phyloP scores from a whole-genome alignment of 1,140 invertebrate species.

The Drosophila neocordata region DNA sequence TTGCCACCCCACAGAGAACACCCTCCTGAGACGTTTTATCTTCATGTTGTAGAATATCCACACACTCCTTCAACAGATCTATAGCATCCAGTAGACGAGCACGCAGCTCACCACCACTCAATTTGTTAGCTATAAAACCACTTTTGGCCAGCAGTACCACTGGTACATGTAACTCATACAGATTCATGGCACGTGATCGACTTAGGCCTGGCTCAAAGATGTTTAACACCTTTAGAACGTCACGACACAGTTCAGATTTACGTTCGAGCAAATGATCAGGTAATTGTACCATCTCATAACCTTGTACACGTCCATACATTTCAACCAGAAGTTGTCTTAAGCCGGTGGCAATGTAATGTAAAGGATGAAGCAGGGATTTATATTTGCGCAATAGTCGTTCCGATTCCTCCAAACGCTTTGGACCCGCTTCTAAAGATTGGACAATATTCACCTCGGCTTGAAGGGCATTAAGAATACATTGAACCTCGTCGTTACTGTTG shows the following conservation, averaged over 20 bases:
- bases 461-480: slow-evolving; percentile 85
- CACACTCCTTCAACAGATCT: slow-evolving; percentile 85
- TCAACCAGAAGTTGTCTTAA: slow-evolving; percentile 88
- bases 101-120: slow-evolving; percentile 86
- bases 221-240: slow-evolving; percentile 87
- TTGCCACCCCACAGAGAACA: slow-evolving; percentile 86
- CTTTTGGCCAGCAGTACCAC: slow-evolving; percentile 87
- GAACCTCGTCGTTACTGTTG: slow-evolving; percentile 85
- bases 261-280: slow-evolving; percentile 88
- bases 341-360: slow-evolving; percentile 87
- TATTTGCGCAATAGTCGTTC: slow-evolving; percentile 86
- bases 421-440: slow-evolving; percentile 82
- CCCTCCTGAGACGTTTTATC: slow-evolving; percentile 88
- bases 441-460: slow-evolving; percentile 85
- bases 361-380: slow-evolving; percentile 87
- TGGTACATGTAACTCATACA: slow-evolving; percentile 91
- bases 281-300: slow-evolving; percentile 88
- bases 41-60: slow-evolving; percentile 87
- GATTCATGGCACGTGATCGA: slow-evolving; percentile 88
- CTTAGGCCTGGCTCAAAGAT: slow-evolving; percentile 90
- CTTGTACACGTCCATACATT: slow-evolving; percentile 89
- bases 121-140: slow-evolving; percentile 85
- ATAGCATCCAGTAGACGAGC: slow-evolving; percentile 87
- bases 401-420: slow-evolving; percentile 63
- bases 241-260: slow-evolving; percentile 88